Conservation (phyloP, 2,888 invertebrate species). For the Drosophila formosana region DNA sequence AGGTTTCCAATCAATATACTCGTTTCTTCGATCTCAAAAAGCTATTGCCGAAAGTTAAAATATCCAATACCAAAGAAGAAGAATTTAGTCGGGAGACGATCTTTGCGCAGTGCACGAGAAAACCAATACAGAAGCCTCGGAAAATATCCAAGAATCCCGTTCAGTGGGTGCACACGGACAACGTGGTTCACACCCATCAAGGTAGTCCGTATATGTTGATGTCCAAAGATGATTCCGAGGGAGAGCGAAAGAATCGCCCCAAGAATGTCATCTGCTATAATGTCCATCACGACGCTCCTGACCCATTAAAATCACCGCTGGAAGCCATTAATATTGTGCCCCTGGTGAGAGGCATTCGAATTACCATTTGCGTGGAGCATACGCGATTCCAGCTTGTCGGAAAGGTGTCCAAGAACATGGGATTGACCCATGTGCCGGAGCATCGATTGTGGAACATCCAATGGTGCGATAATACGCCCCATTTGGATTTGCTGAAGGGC, state of each 20-base stretch:
- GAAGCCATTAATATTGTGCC: slow-evolving; percentile 37
- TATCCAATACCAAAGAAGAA: neutral
- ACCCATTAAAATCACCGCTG: neutral
- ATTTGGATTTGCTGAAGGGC: slow-evolving; percentile 93
- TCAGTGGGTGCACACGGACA: slow-evolving; percentile 24
- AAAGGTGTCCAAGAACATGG: slow-evolving; percentile 79
- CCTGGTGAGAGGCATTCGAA: slow-evolving; percentile 46
- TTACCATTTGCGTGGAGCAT: slow-evolving; percentile 81
- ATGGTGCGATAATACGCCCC: slow-evolving; percentile 94
- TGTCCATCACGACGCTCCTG: slow-evolving; percentile 39
- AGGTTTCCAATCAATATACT: slow-evolving; percentile 38
- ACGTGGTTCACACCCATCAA: neutral
- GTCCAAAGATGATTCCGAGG: slow-evolving; percentile 25
- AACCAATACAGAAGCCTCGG: slow-evolving; percentile 1
- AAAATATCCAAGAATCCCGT: neutral
- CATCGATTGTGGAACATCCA: slow-evolving; percentile 94
- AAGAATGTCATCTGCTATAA: slow-evolving; percentile 52
- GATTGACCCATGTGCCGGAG: slow-evolving; percentile 87
- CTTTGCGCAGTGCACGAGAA: neutral
- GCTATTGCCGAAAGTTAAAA: neutral
- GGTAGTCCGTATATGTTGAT: slow-evolving; percentile 47
- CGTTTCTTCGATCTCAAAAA: slow-evolving; percentile 48
- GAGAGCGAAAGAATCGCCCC: neutral
- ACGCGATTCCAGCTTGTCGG: slow-evolving; percentile 79
- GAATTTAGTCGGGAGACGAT: slow-evolving; percentile 17